Percentiles rank a stretch among this genome's conserved stretches.
Evolutionary conservation across 2,113 vertebrate genomes (phyloP).

Genomic region (Eurypyga helias): DNA sequence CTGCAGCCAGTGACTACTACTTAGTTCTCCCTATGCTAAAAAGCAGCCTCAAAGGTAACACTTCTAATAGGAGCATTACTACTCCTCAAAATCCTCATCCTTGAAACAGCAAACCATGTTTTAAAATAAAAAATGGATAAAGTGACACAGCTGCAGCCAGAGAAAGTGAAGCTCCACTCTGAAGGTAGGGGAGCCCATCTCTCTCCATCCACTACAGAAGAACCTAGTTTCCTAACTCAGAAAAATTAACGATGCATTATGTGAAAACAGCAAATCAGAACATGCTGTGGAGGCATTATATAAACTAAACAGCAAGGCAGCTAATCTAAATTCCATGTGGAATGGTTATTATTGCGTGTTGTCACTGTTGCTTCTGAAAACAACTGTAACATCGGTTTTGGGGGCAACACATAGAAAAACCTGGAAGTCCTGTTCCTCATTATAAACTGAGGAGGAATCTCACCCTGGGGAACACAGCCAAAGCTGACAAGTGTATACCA

Average conservation of each 20-base stretch:
- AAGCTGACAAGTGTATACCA: background rate
- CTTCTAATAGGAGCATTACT: background rate
- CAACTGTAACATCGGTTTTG: background rate
- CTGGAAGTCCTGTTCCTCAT: background rate
- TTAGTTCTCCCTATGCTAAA: background rate
- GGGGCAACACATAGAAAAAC: conserved; percentile 8
- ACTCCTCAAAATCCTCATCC: background rate
- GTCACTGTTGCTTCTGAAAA: background rate
- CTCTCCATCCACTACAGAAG: background rate
- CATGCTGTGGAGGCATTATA: background rate
- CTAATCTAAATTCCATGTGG: background rate
- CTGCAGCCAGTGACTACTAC: background rate
- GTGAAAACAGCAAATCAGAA: conserved; percentile 21
- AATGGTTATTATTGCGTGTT: background rate
- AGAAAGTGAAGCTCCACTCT: background rate
- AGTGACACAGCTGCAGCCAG: background rate
- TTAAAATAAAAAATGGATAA: conserved; percentile 36
- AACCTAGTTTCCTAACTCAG: background rate
- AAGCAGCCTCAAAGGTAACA: background rate
- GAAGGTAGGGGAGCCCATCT: background rate
- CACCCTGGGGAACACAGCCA: background rate
- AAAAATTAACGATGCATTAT: background rate
- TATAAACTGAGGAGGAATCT: background rate
- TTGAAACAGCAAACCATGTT: conserved; percentile 7
- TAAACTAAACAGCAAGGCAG: conserved; percentile 4